Base-by-base conservation (phyloP, 2,797 vertebrate genomes). In the Phrynocephalus vlangalii region DNA sequence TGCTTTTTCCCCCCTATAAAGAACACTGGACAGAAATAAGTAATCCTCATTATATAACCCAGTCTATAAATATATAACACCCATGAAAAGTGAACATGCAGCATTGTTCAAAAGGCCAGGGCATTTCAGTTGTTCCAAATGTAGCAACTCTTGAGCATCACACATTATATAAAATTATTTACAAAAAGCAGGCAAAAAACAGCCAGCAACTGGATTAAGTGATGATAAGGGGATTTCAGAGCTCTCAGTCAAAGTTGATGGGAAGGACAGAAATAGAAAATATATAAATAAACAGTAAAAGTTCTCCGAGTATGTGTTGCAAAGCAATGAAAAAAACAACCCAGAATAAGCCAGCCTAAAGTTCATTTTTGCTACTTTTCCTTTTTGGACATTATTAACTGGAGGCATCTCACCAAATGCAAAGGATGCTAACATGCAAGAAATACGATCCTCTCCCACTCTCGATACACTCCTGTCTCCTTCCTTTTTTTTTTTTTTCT, bases 31-130 rank as follows among this genome's bases (percentile, higher is more conserved):
- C 82, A 67, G 80, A 83, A 85, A 66, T 82, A 84, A 79, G 28
- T 85, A 88, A 81, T 80, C 87, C 77, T 80, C 63, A 88, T 88
- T 88, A 88, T 85, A 38, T 82, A 88, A 88, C 48, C 38, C 44
- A 44, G 56, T 26, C 71, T 85, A 88, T 82, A 81, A 80, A 88
- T 88, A 85, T 70, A 60, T 50, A 76, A 78, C 78, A 66, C 71
- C 28, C 83, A 70, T 85, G 71, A 85, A 88, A 66, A 85, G 78
- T 81, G 63, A 88, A 82, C 83, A 68, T 60, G 71, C 60, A 68
- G 10, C 18, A 48, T 20, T 56, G 72, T 68, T 87, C 52, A 38
- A 81, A 85, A 50, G 48, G 71, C 30, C n/a, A 56, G 30, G 44
- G 78, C 44, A 60, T 44, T 56, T 68, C 24, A 38, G 70, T 44